Base-by-base conservation (phyloP, 2,888 invertebrate species). In the Calephelis perditalis region DNA sequence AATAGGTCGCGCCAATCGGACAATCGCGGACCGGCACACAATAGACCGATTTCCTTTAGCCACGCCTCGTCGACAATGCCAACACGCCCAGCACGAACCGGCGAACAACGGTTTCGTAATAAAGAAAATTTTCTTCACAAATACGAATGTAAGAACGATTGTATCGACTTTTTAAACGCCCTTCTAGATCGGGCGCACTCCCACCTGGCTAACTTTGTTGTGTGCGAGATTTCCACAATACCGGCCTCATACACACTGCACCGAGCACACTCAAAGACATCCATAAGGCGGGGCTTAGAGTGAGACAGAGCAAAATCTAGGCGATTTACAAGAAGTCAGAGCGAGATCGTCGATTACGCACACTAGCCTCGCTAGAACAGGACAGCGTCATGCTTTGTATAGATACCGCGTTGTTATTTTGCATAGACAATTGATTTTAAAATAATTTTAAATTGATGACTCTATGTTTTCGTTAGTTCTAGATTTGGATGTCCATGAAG, bases 81-180 rank as follows among this genome's bases (percentile, higher is more conserved):
- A 75, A 81, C 84, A 87, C 88, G 89, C 88, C 89, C 88, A 86
- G 84, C 68, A 70, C 70, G 71, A 77, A 65, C 67, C 78, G 73
- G 73, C 75, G 74, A 75, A 76, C 74, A 52, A 52, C 52, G 10
- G 52, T 36, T 75, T 65, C 62, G 67, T 65, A 79, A 85, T 79
- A 82, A 87, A 87, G 87, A 86, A 88, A 87, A 86, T 86, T 86
- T 86, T 80, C 87, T 86, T 79, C 75, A 78, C 84, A 82, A 86
- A 85, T 77, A 83, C 82, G 81, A 79, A 81, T 79, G 80, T 78
- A 79, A 81, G 74, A 77, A 80, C 81, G 84, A 87, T 86, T 85
- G 85, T 88, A 88, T 89, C 86, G 89, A 90, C 88, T 89, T 90
- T 89, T 88, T 86, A 86, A 87, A 89, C 88, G 89, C 88, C 89